phyloP scores from a whole-genome alignment of 2,113 vertebrate genomes.

The Nannospalax galili region DNA sequence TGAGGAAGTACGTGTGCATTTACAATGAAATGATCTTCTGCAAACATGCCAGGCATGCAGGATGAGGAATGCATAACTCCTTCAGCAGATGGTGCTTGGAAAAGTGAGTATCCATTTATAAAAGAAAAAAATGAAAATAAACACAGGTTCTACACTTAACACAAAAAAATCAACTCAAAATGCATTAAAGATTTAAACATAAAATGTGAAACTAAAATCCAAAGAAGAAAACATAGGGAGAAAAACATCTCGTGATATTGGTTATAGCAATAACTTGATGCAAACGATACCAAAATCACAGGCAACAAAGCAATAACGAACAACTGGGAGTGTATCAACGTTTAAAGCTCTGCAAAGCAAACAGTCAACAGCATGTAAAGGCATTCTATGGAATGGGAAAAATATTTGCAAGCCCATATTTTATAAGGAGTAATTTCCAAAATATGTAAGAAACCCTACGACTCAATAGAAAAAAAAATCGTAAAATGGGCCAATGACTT shows the following conservation, averaged over 20 bases:
- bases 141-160: neutral
- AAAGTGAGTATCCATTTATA: neutral
- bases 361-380: neutral
- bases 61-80: neutral
- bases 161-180: constrained; percentile 10
- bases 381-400: neutral
- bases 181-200: neutral
- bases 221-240: neutral
- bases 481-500: neutral
- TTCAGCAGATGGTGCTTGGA: neutral
- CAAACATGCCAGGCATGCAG: neutral
- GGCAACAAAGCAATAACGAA: neutral
- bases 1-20: neutral
- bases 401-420: neutral
- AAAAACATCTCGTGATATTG: neutral
- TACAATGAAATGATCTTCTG: neutral
- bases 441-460: neutral
- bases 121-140: neutral
- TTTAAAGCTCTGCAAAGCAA: neutral
- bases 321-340: too few species aligned
- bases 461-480: neutral
- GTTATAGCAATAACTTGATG: neutral
- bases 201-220: neutral
- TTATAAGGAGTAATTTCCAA: neutral
- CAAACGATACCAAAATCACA: neutral